Conservation (phyloP, 2,797 vertebrate species). For the Margarornis squamiger region DNA sequence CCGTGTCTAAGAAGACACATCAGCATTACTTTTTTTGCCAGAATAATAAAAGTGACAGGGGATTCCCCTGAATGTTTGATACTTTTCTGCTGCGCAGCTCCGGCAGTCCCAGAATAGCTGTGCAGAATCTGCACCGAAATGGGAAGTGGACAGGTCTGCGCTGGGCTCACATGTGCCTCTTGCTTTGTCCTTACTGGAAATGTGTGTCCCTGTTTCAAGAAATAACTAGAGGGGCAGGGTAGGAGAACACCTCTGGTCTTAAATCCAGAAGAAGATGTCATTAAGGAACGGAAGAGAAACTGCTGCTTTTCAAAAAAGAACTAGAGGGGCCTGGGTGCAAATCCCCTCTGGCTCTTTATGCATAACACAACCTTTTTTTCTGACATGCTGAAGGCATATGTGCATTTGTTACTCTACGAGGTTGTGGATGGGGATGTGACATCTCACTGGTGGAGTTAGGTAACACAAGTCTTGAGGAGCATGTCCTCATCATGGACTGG, state of each 20-base stretch:
- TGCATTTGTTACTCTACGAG: background rate
- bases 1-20: constrained; percentile 43
- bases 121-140: constrained; percentile 21
- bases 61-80: constrained; percentile 51
- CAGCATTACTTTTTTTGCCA: constrained; percentile 6
- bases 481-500: fast-evolving
- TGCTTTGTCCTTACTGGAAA: constrained; percentile 45
- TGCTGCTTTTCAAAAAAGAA: background rate
- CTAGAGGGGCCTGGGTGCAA: background rate
- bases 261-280: background rate
- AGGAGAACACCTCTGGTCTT: background rate
- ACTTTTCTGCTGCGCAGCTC: background rate
- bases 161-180: background rate
- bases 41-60: constrained; percentile 57
- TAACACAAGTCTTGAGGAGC: background rate
- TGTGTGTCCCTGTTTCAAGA: background rate
- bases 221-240: background rate
- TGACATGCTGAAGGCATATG: background rate
- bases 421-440: background rate
- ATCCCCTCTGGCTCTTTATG: background rate
- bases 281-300: background rate
- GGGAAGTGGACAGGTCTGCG: background rate
- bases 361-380: background rate
- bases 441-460: background rate
- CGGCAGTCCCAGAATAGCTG: constrained; percentile 26